A percentile compares a stretch with the other conserved stretches of the same genome.
Conservation (phyloP, 53 echinoderm and acorn worm species). For the Holothuria leucospilota region DNA sequence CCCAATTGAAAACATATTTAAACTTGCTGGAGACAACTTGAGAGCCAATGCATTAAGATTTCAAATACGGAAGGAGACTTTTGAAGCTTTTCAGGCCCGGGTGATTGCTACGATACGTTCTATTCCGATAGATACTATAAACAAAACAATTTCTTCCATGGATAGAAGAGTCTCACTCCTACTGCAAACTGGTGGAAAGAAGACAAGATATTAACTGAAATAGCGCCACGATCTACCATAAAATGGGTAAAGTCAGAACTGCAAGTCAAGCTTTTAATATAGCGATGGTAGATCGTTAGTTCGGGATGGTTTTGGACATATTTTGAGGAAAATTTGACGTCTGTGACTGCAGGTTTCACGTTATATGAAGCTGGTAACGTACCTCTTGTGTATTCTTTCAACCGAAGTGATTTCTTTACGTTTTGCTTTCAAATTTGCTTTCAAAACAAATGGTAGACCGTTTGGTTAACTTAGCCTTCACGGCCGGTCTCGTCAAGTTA, state of each 20-base stretch:
- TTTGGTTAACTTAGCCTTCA: not conserved
- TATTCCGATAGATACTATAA: slow-evolving; percentile 23
- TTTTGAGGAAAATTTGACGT: no score
- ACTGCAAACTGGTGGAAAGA: slow-evolving; percentile 24
- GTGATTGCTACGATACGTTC: slow-evolving; percentile 23
- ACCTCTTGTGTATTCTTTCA: no score
- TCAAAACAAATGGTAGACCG: not conserved
- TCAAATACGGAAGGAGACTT: slow-evolving; percentile 15
- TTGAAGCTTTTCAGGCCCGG: slow-evolving; percentile 10
- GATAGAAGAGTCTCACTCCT: no score
- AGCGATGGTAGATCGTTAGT: not conserved
- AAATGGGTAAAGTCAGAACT: not conserved
- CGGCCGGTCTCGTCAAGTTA: no score
- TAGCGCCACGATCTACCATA: not conserved
- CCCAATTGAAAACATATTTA: slow-evolving; percentile 46
- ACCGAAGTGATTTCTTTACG: no score
- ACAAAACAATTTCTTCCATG: slow-evolving; percentile 56
- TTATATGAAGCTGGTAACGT: no score
- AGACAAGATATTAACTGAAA: slow-evolving; percentile 23
- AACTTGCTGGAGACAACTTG: slow-evolving; percentile 16
- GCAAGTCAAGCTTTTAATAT: not conserved
- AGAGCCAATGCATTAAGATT: not conserved
- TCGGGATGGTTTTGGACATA: no score
- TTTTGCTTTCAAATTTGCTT: not conserved
- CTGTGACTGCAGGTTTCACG: no score